These are phyloP conservation scores for Phoebastria nigripes DNA, from an alignment of 2,797 vertebrate genomes.

Conservation along the genomic window DNA sequence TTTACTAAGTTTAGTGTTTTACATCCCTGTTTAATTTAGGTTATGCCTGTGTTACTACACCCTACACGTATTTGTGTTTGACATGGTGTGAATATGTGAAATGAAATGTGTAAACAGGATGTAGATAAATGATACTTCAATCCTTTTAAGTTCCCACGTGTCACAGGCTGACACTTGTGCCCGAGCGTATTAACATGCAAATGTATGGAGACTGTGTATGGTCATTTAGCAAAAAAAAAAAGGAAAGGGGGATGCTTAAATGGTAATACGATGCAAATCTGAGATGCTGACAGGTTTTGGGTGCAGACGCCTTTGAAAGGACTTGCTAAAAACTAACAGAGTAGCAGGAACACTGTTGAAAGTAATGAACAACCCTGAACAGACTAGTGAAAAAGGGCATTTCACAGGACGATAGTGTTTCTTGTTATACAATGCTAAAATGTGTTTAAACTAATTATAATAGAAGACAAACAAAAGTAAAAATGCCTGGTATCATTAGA, in stretches of 20 bases:
- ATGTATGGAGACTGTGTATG: not conserved
- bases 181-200: not conserved
- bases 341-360: not conserved
- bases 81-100: not conserved
- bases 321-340: not conserved
- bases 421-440: not conserved
- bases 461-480: not conserved
- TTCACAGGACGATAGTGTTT: not conserved
- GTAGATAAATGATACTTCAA: not conserved
- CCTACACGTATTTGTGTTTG: not conserved
- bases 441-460: not conserved
- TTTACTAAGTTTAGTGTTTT: not conserved
- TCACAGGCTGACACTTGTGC: not conserved
- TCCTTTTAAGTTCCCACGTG: not conserved
- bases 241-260: not conserved
- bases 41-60: not conserved
- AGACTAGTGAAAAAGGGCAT: not conserved
- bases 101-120: not conserved
- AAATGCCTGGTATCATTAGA: not conserved
- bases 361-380: not conserved
- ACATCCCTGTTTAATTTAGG: not conserved
- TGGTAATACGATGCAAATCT: not conserved
- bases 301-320: not conserved
- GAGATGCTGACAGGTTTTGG: not conserved
- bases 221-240: not conserved